These are phyloP conservation scores for Mimachlamys varia DNA, from an alignment of 2,888 invertebrate genomes.

Conservation along the genomic window DNA sequence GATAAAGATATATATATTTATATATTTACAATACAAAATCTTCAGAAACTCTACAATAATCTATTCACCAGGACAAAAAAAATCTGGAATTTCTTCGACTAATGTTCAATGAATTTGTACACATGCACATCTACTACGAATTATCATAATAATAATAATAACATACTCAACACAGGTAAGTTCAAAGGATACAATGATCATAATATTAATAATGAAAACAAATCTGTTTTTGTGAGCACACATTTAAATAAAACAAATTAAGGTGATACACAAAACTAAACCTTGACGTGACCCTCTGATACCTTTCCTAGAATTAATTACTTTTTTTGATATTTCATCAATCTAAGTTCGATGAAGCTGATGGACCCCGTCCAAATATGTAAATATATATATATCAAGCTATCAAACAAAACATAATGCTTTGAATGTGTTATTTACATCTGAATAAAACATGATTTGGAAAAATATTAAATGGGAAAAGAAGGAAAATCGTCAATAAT, in stretches of 20 bases:
- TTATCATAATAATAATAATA: slow-evolving; percentile 18
- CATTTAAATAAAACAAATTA: slow-evolving; percentile 33
- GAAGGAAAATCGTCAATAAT: slow-evolving; percentile 18
- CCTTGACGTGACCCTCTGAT: slow-evolving; percentile 28
- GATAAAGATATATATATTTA: slow-evolving; percentile 42
- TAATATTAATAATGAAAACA: slow-evolving; percentile 10
- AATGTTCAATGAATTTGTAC: slow-evolving; percentile 45
- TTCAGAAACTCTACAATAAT: slow-evolving; percentile 44
- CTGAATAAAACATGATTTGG: slow-evolving; percentile 36
- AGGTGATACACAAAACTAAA: slow-evolving; percentile 31
- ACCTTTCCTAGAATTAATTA: neutral
- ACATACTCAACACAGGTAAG: slow-evolving; percentile 31
- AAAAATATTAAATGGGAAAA: slow-evolving; percentile 13
- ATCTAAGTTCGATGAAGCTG: neutral
- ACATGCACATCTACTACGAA: slow-evolving; percentile 49
- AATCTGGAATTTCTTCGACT: slow-evolving; percentile 41
- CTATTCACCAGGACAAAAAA: slow-evolving; percentile 43
- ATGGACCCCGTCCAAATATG: slow-evolving; percentile 12
- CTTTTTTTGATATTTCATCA: neutral
- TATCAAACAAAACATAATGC: slow-evolving; percentile 4
- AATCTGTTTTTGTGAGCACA: slow-evolving; percentile 20
- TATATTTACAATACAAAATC: slow-evolving; percentile 50
- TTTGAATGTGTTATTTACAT: slow-evolving; percentile 9
- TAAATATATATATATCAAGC: neutral
- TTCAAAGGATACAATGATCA: slow-evolving; percentile 19